Evolutionary conservation across 2,797 vertebrate species (phyloP).

Genomic region (Rhodeus uyekii): DNA sequence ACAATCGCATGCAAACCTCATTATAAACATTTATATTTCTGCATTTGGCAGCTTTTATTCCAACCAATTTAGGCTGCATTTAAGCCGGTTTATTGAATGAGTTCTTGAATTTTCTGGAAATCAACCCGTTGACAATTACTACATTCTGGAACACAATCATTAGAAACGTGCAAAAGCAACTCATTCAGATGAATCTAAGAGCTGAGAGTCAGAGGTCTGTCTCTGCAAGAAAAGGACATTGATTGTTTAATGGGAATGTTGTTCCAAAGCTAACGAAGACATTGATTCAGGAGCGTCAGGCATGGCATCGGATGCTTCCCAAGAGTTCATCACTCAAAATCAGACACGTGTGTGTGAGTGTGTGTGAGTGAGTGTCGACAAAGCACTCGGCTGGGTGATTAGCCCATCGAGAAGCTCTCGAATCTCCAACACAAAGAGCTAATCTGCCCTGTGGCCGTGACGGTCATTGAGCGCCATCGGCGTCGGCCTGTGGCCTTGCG

Average conservation of each 20-base stretch:
- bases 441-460: slow-evolving; percentile 14
- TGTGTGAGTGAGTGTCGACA: too few species aligned
- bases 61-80: not conserved
- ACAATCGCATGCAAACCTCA: too few species aligned
- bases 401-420: slow-evolving; percentile 22
- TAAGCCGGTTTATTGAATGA: too few species aligned
- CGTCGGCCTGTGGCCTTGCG: not conserved
- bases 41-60: not conserved
- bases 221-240: not conserved
- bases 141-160: not conserved
- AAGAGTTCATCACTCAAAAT: not conserved
- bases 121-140: not conserved
- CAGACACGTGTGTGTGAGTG: too few species aligned
- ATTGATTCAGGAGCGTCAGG: not conserved
- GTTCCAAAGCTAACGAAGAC: not conserved
- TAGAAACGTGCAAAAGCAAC: not conserved
- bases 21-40: too few species aligned
- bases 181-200: not conserved
- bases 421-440: slow-evolving; percentile 31
- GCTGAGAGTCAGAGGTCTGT: not conserved
- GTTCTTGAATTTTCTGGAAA: too few species aligned
- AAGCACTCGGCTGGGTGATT: slow-evolving; percentile 7
- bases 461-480: slow-evolving; percentile 1
- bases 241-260: not conserved
- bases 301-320: not conserved